Evolutionary conservation across 2,888 invertebrate species (phyloP), one percentile per base, ranked within the genome.

Genomic region (Sialis fuliginosa): DNA sequence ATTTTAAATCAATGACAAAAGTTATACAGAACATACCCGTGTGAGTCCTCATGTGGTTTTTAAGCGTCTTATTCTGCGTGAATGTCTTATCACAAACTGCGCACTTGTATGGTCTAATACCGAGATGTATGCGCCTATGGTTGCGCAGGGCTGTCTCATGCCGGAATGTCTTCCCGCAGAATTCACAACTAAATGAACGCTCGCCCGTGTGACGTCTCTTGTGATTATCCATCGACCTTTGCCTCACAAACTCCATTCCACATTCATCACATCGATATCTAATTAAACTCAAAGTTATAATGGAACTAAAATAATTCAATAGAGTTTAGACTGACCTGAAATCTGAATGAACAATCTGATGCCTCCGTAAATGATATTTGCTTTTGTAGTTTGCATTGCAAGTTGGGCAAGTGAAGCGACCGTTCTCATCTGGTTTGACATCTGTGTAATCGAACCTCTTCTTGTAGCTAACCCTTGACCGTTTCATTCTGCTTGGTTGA

Each of bases 11-110:
- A n/a, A n/a, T n/a, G n/a, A n/a, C n/a, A n/a, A n/a, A n/a, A n/a
- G n/a, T n/a, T n/a, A n/a, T n/a, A n/a, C n/a, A n/a, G n/a, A n/a
- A n/a, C n/a, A n/a, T n/a, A n/a, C n/a, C 45, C 1, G 47, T 47
- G 31, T 47, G 47, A 4, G 47, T 47, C 10, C 47, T 22, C 42
- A 47, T 42, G 37, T 47, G 47, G 42, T 47, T 47, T 13, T 47
- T 47, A 8, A 47, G 42, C 8, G 47, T 42, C 34, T 47, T 47
- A 35, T 47, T 47, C 42, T 47, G 47, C 2, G 47, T 47, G 30
- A 47, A 47, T 30, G 33, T 42, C 12, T 39, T 9, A 10, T 34
- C 30, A 22, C 47, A 47, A 5, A 42, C 30, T 6, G 33, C 6
- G 34, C 47, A 47, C 31, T 12, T 42, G 31, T 47, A 47, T 9